Evolutionary conservation across 2,113 vertebrate genomes (phyloP).

Genomic region (Hemichromis elongatus): DNA sequence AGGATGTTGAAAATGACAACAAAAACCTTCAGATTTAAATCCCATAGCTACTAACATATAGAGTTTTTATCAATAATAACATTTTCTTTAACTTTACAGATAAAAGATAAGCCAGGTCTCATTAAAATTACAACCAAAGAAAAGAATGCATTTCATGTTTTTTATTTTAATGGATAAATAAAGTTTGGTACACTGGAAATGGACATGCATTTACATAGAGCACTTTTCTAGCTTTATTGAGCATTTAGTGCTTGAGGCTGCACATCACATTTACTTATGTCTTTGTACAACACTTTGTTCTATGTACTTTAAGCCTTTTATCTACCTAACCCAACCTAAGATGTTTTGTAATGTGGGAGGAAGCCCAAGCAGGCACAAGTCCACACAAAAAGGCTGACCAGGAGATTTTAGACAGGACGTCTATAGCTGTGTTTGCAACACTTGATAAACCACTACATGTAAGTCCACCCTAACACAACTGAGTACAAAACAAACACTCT

Average conservation of each 20-base stretch:
- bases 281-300: neutral
- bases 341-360: neutral
- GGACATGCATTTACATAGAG: neutral
- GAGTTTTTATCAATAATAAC: neutral
- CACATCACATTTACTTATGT: neutral
- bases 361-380: neutral
- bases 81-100: neutral
- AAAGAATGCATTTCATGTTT: neutral
- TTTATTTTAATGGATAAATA: too few species aligned
- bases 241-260: neutral
- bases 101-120: neutral
- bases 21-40: neutral
- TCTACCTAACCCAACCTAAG: neutral
- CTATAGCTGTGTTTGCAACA: accelerated
- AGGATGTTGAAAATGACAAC: neutral
- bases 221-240: neutral
- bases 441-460: neutral
- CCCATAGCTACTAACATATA: neutral
- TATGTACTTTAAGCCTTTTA: neutral
- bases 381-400: neutral
- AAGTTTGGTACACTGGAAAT: neutral
- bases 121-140: neutral
- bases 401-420: neutral
- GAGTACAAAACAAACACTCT: neutral
- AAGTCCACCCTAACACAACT: neutral